phyloP scores from a whole-genome alignment of 53 echinoderm and acorn worm genomes.

The Apostichopus leukothele region DNA sequence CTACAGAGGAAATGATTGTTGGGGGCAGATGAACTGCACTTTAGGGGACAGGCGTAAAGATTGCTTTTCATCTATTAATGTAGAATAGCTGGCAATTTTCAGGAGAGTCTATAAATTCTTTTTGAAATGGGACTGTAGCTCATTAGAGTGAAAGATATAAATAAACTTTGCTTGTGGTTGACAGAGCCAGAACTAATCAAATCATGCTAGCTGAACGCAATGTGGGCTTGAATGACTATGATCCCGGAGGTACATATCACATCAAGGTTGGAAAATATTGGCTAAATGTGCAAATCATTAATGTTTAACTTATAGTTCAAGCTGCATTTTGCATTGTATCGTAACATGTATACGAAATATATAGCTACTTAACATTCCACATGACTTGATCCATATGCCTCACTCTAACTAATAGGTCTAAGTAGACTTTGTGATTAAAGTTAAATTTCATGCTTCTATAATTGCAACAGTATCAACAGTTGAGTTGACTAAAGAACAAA shows the following conservation, averaged over 20 bases:
- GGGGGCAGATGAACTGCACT: slow-evolving; percentile 41
- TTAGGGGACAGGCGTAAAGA: slow-evolving; percentile 44
- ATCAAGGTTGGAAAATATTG: no score
- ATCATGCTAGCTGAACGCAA: background rate
- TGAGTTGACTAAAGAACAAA: no score
- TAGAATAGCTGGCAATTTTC: slow-evolving; percentile 26
- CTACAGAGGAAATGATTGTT: slow-evolving; percentile 38
- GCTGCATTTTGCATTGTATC: no score
- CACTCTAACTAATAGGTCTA: no score
- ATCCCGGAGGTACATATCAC: background rate
- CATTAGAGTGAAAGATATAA: slow-evolving; percentile 33
- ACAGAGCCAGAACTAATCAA: background rate
- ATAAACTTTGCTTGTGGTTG: slow-evolving; percentile 19
- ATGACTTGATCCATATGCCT: no score
- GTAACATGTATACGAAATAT: no score
- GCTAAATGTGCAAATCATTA: no score
- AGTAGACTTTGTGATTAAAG: no score
- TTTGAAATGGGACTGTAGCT: slow-evolving; percentile 10
- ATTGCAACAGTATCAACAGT: no score
- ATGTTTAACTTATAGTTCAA: no score
- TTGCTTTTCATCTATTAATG: slow-evolving; percentile 29
- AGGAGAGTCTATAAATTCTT: background rate
- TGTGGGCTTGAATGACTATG: background rate
- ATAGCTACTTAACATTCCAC: no score
- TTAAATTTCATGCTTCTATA: no score